phyloP scores from a whole-genome alignment of 1,140 invertebrate species.

The Micrasema longulum region DNA sequence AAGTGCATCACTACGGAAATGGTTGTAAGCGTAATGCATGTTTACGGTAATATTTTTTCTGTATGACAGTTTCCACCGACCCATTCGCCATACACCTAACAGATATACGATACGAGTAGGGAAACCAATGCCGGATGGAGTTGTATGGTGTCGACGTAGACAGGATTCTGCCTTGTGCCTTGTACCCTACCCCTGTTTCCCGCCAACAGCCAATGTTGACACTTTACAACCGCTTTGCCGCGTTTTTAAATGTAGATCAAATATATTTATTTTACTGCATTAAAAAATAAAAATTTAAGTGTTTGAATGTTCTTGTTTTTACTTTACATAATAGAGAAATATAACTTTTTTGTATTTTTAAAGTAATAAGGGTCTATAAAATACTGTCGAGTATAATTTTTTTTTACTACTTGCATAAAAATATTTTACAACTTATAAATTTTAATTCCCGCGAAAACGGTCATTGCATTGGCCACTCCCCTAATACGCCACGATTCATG shows the following conservation, averaged over 20 bases:
- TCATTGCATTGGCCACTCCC: too few relatives aligned
- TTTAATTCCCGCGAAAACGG: too few relatives aligned
- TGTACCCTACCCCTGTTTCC: slow-evolving; percentile 7
- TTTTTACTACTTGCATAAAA: too few relatives aligned
- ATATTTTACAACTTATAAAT: too few relatives aligned
- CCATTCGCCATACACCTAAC: background rate
- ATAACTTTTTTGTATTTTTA: too few relatives aligned
- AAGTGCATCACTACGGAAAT: background rate
- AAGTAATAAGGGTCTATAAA: too few relatives aligned
- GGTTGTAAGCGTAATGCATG: background rate
- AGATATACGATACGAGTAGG: background rate
- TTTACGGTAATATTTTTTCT: slow-evolving; percentile 1
- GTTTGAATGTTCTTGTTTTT: too few relatives aligned
- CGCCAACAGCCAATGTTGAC: background rate
- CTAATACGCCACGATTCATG: too few relatives aligned
- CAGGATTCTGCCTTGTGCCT: background rate
- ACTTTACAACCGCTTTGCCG: slow-evolving; percentile 18
- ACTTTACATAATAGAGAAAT: too few relatives aligned
- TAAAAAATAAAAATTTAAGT: too few relatives aligned
- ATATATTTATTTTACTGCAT: background rate
- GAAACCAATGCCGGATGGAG: slow-evolving; percentile 23
- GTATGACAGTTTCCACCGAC: slow-evolving; percentile 2
- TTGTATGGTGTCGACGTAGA: background rate
- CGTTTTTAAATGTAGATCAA: slow-evolving; percentile 13
- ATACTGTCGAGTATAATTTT: too few relatives aligned